phyloP scores from a whole-genome alignment of 2,797 vertebrate species.

The Myripristis jacobus region DNA sequence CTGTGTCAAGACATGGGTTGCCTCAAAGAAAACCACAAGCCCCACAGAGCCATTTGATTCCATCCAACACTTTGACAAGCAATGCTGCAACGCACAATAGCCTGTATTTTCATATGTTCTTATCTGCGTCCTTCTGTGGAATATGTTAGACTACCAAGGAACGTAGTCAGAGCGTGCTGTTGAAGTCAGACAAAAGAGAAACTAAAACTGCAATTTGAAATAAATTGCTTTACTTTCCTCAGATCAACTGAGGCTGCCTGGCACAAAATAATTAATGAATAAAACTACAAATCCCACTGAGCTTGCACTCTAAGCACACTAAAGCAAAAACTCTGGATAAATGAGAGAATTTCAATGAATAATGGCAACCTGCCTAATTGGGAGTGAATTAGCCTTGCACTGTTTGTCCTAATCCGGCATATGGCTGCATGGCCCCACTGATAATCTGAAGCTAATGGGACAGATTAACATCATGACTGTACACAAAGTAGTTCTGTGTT shows the following conservation, averaged over 20 bases:
- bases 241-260: conserved; percentile 35
- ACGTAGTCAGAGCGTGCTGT: conserved; percentile 4
- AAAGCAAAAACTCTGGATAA: conserved; percentile 51
- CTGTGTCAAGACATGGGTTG: conserved; percentile 15
- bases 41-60: conserved; percentile 9
- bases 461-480: conserved; percentile 42
- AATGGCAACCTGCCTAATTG: conserved; percentile 26
- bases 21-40: conserved; percentile 42
- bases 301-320: conserved; percentile 27
- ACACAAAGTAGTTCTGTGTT: neutral
- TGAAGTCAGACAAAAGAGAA: neutral
- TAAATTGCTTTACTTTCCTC: conserved; percentile 20
- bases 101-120: conserved; percentile 63
- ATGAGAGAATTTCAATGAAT: conserved; percentile 38
- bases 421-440: conserved; percentile 6
- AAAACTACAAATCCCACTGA: too few relatives aligned
- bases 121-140: conserved; percentile 65
- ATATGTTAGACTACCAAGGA: conserved; percentile 46
- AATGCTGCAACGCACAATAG: conserved; percentile 58
- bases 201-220: conserved; percentile 28
- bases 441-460: conserved; percentile 41
- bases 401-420: conserved; percentile 32
- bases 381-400: conserved; percentile 19
- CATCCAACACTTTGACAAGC: conserved; percentile 53
- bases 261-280: neutral